Evolutionary conservation across 1,140 invertebrate genomes (phyloP).

Genomic region (Tyrophagus putrescentiae): DNA sequence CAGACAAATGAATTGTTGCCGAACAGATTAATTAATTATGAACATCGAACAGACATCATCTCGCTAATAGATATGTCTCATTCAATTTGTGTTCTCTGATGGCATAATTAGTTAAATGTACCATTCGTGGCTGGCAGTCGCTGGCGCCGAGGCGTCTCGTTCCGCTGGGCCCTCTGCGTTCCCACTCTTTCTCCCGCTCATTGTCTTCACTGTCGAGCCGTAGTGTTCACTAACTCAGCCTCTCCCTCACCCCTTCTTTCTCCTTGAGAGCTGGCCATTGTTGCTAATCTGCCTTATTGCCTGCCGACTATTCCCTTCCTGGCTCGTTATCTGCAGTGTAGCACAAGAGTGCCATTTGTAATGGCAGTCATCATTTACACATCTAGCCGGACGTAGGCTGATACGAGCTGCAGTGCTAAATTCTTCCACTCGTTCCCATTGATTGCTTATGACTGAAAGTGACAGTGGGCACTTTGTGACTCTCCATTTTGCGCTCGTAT

Average conservation of each 20-base stretch:
- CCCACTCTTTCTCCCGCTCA: neutral
- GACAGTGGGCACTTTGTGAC: too few relatives aligned
- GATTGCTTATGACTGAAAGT: slow-evolving; percentile 8
- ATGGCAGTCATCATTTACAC: neutral
- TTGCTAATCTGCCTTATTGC: slow-evolving; percentile 11
- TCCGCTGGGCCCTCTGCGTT: too few relatives aligned
- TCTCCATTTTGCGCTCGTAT: too few relatives aligned
- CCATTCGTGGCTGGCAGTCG: too few relatives aligned
- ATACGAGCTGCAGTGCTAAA: too few relatives aligned
- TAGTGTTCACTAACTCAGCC: neutral
- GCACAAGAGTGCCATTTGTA: neutral
- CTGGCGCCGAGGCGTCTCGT: too few relatives aligned
- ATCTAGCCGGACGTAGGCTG: slow-evolving; percentile 1
- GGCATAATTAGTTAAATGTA: slow-evolving; percentile 14
- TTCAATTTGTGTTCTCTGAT: neutral
- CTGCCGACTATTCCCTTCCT: neutral
- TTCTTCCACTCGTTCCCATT: neutral
- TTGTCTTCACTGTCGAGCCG: neutral
- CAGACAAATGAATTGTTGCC: slow-evolving; percentile 8
- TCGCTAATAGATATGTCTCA: slow-evolving; percentile 11
- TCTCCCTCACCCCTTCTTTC: neutral
- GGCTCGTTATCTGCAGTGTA: neutral
- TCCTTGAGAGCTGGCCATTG: neutral
- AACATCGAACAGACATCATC: slow-evolving; percentile 6
- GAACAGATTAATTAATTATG: slow-evolving; percentile 16